phyloP scores from a whole-genome alignment of 1,140 invertebrate species.

The Marisa cornuarietis region DNA sequence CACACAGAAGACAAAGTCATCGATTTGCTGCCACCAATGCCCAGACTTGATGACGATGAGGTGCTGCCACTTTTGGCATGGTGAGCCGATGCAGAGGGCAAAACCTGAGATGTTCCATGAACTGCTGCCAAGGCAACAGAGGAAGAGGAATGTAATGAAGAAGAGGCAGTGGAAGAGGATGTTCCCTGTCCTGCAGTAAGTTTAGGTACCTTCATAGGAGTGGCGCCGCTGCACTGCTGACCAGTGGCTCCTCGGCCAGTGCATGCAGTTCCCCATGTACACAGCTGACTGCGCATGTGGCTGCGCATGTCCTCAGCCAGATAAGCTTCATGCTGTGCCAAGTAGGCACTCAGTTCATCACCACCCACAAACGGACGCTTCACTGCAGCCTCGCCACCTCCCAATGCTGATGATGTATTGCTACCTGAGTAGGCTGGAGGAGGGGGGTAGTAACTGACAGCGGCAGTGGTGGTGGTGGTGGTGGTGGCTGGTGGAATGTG shows the following conservation, averaged over 20 bases:
- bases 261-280: neutral
- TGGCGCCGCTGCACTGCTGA: neutral
- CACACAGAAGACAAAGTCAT: neutral
- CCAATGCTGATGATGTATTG: neutral
- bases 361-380: conserved; percentile 8
- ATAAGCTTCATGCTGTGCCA: conserved; percentile 14
- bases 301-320: conserved; percentile 29
- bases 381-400: neutral
- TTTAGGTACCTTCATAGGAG: neutral
- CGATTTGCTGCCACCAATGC: neutral
- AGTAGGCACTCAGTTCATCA: conserved; percentile 25
- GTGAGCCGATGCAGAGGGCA: conserved; percentile 4
- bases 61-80: conserved; percentile 15
- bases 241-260: neutral
- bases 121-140: conserved; percentile 9
- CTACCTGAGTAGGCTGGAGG: too few relatives aligned
- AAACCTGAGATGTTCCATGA: conserved; percentile 24
- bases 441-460: neutral
- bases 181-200: conserved; percentile 4
- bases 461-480: neutral
- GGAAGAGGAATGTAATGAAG: conserved; percentile 37
- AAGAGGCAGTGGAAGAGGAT: conserved; percentile 7
- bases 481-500: conserved; percentile 26
- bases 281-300: conserved; percentile 25
- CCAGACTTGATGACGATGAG: neutral